A percentile compares a stretch with the other conserved stretches of the same genome.
These are phyloP conservation scores for Salarias fasciatus DNA, from an alignment of 2,797 vertebrate species.

Conservation along the genomic window DNA sequence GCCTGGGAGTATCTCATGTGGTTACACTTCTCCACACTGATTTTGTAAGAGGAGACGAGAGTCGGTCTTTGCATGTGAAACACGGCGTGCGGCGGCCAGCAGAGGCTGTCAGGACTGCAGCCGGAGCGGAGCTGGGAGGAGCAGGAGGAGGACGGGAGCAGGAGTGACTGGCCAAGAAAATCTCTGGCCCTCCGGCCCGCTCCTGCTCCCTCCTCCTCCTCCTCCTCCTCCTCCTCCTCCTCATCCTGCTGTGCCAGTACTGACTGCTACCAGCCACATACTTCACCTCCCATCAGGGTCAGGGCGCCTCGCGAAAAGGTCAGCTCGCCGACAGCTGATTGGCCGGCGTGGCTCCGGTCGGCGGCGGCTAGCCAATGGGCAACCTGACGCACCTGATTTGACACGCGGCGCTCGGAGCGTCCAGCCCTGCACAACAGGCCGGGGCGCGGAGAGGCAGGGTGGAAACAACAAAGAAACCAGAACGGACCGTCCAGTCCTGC, in stretches of 20 bases:
- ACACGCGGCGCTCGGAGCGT: conserved; percentile 71
- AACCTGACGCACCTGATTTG: conserved; percentile 88
- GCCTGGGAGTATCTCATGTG: conserved; percentile 50
- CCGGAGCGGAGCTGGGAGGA: conserved; percentile 53
- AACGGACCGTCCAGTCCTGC: conserved; percentile 50
- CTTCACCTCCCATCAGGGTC: conserved; percentile 89
- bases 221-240: conserved; percentile 59
- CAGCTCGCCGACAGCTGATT: conserved; percentile 84
- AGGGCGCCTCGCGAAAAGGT: conserved; percentile 86
- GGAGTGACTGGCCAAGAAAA: conserved; percentile 81
- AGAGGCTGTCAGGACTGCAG: conserved; percentile 67
- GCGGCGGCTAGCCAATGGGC: conserved; percentile 78
- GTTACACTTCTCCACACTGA: conserved; percentile 46
- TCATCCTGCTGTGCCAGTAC: conserved; percentile 75
- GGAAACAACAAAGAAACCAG: conserved; percentile 62
- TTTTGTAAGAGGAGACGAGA: conserved; percentile 56
- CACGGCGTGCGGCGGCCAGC: conserved; percentile 53
- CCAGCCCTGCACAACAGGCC: conserved; percentile 55
- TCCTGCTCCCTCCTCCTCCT: conserved; percentile 76
- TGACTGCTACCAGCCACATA: conserved; percentile 91
- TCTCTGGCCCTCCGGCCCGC: conserved; percentile 85
- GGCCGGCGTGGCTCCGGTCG: conserved; percentile 72
- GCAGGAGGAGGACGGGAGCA: conserved; percentile 76
- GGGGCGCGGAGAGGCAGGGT: conserved; percentile 45
- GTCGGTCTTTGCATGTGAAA: conserved; percentile 59